phyloP scores from a whole-genome alignment of 2,888 invertebrate genomes.

The Protophormia terraenovae region DNA sequence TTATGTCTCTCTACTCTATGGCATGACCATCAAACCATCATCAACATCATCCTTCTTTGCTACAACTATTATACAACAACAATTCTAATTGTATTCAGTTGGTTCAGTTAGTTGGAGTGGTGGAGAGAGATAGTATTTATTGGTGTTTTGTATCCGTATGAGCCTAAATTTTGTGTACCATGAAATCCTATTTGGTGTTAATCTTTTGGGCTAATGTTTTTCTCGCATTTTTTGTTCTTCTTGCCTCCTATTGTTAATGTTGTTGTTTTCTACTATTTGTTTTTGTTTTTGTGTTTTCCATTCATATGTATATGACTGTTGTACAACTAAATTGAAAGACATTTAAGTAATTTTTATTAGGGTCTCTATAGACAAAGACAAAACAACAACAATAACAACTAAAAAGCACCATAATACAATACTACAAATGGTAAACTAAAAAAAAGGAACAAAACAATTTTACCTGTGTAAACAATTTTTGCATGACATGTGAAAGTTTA shows the following conservation, averaged over 20 bases:
- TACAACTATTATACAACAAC: not conserved
- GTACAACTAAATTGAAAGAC: slow-evolving; percentile 32
- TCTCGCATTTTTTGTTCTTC: not conserved
- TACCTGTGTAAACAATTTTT: not conserved
- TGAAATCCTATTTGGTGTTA: slow-evolving; percentile 65
- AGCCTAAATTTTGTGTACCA: slow-evolving; percentile 60
- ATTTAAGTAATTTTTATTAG: slow-evolving; percentile 55
- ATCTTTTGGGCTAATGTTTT: slow-evolving; percentile 48
- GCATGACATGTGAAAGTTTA: not conserved
- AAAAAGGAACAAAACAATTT: not conserved
- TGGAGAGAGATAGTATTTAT: slow-evolving; percentile 12
- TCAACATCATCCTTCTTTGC: not conserved
- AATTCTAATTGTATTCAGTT: slow-evolving; percentile 35
- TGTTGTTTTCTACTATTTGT: not conserved
- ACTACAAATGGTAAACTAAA: not conserved
- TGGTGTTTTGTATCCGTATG: slow-evolving; percentile 40
- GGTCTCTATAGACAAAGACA: slow-evolving; percentile 5
- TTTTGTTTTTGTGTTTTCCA: not conserved
- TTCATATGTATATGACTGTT: not conserved
- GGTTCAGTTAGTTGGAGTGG: not conserved
- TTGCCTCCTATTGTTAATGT: not conserved
- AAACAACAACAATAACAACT: not conserved
- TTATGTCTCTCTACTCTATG: not conserved
- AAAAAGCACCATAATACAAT: not conserved
- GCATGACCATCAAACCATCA: slow-evolving; percentile 5